Conservation (phyloP, 2,113 vertebrate genomes). For the Microtus richardsoni region DNA sequence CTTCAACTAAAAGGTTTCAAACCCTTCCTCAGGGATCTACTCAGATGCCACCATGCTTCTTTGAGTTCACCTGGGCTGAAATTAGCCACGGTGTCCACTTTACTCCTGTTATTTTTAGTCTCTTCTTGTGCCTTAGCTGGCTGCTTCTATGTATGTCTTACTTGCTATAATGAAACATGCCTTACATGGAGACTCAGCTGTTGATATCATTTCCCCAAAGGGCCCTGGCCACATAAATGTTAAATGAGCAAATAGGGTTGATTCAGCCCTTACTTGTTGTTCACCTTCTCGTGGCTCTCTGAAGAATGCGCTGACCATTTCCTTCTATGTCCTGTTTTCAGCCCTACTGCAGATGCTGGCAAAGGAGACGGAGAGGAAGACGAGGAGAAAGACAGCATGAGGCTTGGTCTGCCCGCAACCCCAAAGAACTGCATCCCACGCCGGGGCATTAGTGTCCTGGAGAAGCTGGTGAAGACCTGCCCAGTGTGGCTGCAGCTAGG, state of each 20-base stretch:
- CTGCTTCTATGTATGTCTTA: not conserved
- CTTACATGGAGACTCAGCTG: not conserved
- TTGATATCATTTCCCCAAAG: not conserved
- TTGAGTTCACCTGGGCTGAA: not conserved
- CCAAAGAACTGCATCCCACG: slow-evolving; percentile 67
- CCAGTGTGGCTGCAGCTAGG: slow-evolving; percentile 93
- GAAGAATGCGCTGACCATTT: not conserved
- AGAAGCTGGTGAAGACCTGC: slow-evolving; percentile 92
- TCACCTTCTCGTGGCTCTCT: not conserved
- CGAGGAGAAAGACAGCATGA: slow-evolving; percentile 41
- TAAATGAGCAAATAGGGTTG: not conserved
- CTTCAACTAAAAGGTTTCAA: not conserved
- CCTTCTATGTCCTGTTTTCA: slow-evolving; percentile 74
- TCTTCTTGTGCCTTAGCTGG: not conserved
- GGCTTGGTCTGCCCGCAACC: not conserved
- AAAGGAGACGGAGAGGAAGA: slow-evolving; percentile 61
- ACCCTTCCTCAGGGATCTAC: not conserved
- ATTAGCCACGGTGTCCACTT: not conserved
- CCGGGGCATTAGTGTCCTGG: slow-evolving; percentile 88
- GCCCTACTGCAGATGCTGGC: slow-evolving; percentile 57
- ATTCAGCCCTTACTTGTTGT: accelerated
- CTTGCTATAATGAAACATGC: not conserved
- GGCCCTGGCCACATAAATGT: not conserved
- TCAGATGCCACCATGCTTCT: not conserved
- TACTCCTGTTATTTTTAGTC: not conserved